Evolutionary conservation across 2,113 vertebrate species (phyloP), one percentile per base, ranked within the genome.

Genomic region (Clinocottus analis): DNA sequence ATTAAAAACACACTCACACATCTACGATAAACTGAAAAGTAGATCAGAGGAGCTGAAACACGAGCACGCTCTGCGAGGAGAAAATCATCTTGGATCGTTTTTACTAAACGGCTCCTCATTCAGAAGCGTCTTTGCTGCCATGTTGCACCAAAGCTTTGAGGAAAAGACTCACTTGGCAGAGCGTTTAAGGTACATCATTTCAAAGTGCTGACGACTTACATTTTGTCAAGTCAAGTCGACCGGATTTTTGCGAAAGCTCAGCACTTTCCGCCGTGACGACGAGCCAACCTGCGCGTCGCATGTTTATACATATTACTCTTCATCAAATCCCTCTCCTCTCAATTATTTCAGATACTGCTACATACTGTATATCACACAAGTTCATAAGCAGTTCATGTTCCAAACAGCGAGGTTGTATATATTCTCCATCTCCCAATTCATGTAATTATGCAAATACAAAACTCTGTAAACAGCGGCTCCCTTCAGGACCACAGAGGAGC

Each of bases 341-440:
- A 2, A 33, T 27, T 5, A 47, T 13, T 55, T 53, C 49, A 47
- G 17, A 47, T 1, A 23, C 49, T 11, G 9, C n/a, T 72, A 31
- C 31, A 58, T 12, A 13, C 5, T 29, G 4, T 56, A 56, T 12
- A 14, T 33, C n/a, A 5, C 17, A 53, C 2, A 67, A 39, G 43
- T 73, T 66, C 62, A 61, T 4, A 3, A 59, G 29, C 1, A 80
- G 55, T 61, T 67, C 12, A 60, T 74, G 33, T 68, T 45, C 33
- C 25, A 31, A 67, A 61, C 21, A 39, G 37, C 13, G 25, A 12
- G 23, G 17, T 14, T 23, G 4, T 21, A 5, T 51, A 49, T 51
- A 12, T 13, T 31, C 63, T 35, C 17, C 29, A 37, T 27, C 39
- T 16, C 27, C 37, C 21, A 19, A 61, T 68, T 55, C 56, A 49